A percentile compares a stretch with the other conserved stretches of the same genome.
phyloP scores from a whole-genome alignment of 2,113 vertebrate genomes.

The Ursus arctos region DNA sequence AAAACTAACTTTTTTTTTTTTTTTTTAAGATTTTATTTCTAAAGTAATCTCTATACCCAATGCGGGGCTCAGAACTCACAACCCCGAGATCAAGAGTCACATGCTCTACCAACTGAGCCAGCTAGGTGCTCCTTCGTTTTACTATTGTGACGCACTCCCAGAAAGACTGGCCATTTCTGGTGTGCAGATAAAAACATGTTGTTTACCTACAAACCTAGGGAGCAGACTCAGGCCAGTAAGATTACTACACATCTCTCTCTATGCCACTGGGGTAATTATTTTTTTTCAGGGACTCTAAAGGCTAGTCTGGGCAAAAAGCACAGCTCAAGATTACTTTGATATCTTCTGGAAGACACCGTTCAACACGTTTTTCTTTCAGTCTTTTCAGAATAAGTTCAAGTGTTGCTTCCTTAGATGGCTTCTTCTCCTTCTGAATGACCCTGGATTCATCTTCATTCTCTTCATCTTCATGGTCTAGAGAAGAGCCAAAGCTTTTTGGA shows the following conservation, averaged over 20 bases:
- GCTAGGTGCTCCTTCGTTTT: not conserved
- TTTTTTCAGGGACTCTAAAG: slow-evolving; percentile 46
- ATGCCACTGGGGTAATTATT: not conserved
- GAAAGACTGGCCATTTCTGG: not conserved
- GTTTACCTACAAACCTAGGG: not conserved
- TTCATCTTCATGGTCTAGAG: slow-evolving; percentile 92
- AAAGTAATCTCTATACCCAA: not conserved
- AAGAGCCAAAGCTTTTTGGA: slow-evolving; percentile 99
- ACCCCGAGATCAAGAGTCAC: not conserved
- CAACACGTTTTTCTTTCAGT: slow-evolving; percentile 94
- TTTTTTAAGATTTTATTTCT: not conserved
- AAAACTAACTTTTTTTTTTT: not conserved
- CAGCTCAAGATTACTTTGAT: slow-evolving; percentile 91
- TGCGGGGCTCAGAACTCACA: not conserved
- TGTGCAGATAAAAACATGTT: slow-evolving; percentile 6
- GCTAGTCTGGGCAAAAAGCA: slow-evolving; percentile 41
- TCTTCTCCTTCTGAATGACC: slow-evolving; percentile 88
- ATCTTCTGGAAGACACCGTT: slow-evolving; percentile 96
- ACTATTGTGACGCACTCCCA: not conserved
- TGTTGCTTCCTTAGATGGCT: slow-evolving; percentile 94
- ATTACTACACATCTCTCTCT: not conserved
- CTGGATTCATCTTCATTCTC: slow-evolving; percentile 86
- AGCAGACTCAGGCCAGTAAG: not conserved
- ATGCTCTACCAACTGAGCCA: not conserved
- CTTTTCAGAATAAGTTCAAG: slow-evolving; percentile 94